Base-by-base conservation (phyloP, 2,797 vertebrate genomes). In the Phrynocephalus vlangalii region DNA sequence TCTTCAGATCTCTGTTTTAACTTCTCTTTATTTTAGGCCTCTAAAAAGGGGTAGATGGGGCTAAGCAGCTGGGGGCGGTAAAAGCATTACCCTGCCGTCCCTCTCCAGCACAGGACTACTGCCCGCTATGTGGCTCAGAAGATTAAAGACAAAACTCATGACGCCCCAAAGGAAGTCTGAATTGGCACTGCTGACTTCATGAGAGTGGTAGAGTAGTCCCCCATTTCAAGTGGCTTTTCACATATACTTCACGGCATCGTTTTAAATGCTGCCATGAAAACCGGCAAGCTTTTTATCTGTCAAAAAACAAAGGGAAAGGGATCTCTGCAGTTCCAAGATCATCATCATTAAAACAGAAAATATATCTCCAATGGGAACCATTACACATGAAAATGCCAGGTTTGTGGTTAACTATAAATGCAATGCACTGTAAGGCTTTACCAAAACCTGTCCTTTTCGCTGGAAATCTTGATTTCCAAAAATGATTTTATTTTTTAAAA, bases 331-430 rank as follows among this genome's bases (percentile, higher is more conserved):
- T 56, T 56, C 52, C 13, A 56, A 13, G 52, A 56, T 56, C 13
- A 56, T 56, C 13, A 56, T 56, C 10, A 56, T 56, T 56, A 56
- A 56, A 56, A 56, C 52, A 56, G 52, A 56, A 56, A 56, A 9
- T 11, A 56, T 56, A 15, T 75, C 30, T 84, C 70, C 44, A 44
- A 79, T 78, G 20, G 26, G 11, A 33, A 22, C 52, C 2, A 70
- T 63, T 67, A 67, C 48, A 66, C 22, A 38, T 10, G 52, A 79
- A 52, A 24, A 68, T 24, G 1, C 5, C 16, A 72, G 6, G 26
- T 30, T 50, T 84, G 33, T 48, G 72, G 72, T 48, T 77, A 63
- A 78, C 63, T 18, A 50, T 85, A 85, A 85, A 85, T 78, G 63
- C 16, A 85, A 30, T 68, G 67, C 28, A 26, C 63, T 33, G 38